These are phyloP conservation scores for Galendromus occidentalis DNA, from an alignment of 1,140 invertebrate genomes.

Conservation along the genomic window DNA sequence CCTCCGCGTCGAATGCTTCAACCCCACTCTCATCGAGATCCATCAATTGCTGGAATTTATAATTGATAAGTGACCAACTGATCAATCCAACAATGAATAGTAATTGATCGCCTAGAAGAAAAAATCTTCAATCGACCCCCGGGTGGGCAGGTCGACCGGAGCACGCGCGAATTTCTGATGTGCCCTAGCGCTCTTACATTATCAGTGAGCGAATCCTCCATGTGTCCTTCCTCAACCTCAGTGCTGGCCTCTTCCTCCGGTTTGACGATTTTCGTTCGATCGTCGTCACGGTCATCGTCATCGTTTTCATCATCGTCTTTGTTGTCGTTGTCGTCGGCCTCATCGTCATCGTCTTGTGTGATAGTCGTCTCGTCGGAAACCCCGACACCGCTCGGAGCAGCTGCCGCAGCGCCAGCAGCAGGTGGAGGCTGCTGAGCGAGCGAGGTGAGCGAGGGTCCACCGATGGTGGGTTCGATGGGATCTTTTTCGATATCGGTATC, in stretches of 20 bases:
- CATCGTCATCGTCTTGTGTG: background rate
- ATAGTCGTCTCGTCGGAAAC: no score
- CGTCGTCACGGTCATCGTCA: constrained; percentile 10
- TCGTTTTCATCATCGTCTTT: constrained; percentile 14
- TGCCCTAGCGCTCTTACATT: constrained; percentile 12
- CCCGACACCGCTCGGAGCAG: background rate
- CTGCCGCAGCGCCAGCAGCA: background rate
- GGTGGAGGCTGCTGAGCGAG: no score
- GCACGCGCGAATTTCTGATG: no score
- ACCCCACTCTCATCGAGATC: constrained; percentile 7
- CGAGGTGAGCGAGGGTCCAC: no score
- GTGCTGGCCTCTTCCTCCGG: constrained; percentile 15
- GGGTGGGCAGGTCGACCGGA: no score
- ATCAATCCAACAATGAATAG: background rate
- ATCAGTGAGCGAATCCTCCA: background rate
- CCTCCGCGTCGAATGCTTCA: background rate
- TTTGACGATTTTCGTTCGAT: background rate
- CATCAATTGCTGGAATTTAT: background rate
- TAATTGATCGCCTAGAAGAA: background rate
- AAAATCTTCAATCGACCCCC: no score
- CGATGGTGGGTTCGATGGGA: background rate
- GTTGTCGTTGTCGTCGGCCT: constrained; percentile 15
- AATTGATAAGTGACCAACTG: background rate
- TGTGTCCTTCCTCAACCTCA: constrained; percentile 10
- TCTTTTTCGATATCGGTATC: constrained; percentile 9